Evolutionary conservation across 2,888 invertebrate genomes (phyloP), one percentile per base, ranked within the genome.

Genomic region (Halictus quadricinctus): DNA sequence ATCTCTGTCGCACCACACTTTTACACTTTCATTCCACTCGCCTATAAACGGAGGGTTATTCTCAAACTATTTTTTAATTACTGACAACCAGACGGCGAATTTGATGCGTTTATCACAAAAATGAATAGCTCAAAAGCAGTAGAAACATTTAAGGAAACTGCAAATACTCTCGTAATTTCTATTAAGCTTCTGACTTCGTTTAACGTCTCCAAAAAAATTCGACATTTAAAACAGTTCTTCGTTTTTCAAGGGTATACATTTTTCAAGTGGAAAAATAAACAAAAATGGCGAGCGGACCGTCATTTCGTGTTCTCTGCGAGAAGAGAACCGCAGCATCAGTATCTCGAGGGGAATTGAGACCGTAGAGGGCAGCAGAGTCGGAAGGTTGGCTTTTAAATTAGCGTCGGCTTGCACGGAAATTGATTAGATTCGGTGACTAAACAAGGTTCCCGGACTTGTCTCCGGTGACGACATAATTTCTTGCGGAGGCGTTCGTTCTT

Each of bases 401-500:
- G 15, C 66, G 12, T 69, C 25, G 70, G 70, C 75, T 54, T 80
- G 78, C 66, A n/a, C 48, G 72, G 41, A 74, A 76, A 73, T 76
- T 81, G 85, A 81, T 78, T 79, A 54, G 80, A 72, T 73, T 80
- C 50, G 36, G 50, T 73, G 76, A 36, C 64, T 69, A 80, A 86
- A 87, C 85, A 69, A 72, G 77, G 73, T 81, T 81, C 66, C 79
- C 50, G 50, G 58, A 29, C 58, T 64, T 25, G 81, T 58, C 60
- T 72, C 46, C n/a, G 8, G 18, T 41, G 69, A 79, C 79, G 72
- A 72, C 75, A 76, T 79, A 83, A 81, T 87, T 86, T 79, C 81
- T 79, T 72, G 50, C 29, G 74, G 70, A 60, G 54, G 58, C n/a
- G 72, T 60, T 60, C 66, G 77, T 74, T 77, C 50, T 60, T 18